These are phyloP conservation scores for Venusia cambrica DNA, from an alignment of 2,888 invertebrate species.

Conservation along the genomic window DNA sequence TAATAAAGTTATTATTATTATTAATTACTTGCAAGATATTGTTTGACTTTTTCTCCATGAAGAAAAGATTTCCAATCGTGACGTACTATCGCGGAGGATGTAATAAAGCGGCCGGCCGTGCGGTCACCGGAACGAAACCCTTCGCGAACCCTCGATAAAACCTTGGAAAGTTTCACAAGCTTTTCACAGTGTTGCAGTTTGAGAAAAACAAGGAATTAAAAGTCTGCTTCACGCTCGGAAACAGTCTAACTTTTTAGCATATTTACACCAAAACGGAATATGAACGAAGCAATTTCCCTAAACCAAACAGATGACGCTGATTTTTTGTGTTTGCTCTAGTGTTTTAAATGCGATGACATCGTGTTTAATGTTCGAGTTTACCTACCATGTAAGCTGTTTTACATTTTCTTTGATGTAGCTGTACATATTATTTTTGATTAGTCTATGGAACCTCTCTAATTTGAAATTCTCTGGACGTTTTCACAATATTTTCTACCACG, in stretches of 20 bases:
- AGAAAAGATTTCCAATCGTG: constrained; percentile 59
- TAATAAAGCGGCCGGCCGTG: constrained; percentile 50
- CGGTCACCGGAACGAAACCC: constrained; percentile 50
- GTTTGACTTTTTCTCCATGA: constrained; percentile 37
- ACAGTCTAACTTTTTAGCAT: constrained; percentile 35
- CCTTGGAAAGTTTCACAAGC: constrained; percentile 48
- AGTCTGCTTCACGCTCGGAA: constrained; percentile 33
- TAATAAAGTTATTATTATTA: no score
- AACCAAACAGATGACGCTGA: constrained; percentile 23
- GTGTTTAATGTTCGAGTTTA: constrained; percentile 11
- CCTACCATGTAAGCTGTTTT: no score
- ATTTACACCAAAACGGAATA: constrained; percentile 30
- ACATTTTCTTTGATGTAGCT: no score
- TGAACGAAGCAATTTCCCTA: constrained; percentile 27
- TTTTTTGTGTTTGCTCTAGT: constrained; percentile 23
- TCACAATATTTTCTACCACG: no score
- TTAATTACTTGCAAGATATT: no score
- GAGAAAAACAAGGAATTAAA: constrained; percentile 49
- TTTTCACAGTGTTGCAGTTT: constrained; percentile 53
- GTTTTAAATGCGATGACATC: constrained; percentile 15
- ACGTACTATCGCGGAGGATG: constrained; percentile 56
- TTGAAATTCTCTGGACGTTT: no score
- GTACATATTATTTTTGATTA: no score
- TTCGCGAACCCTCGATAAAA: constrained; percentile 49
- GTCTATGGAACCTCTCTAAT: no score